phyloP scores from a whole-genome alignment of 2,888 invertebrate genomes.

The Pteria penguin region DNA sequence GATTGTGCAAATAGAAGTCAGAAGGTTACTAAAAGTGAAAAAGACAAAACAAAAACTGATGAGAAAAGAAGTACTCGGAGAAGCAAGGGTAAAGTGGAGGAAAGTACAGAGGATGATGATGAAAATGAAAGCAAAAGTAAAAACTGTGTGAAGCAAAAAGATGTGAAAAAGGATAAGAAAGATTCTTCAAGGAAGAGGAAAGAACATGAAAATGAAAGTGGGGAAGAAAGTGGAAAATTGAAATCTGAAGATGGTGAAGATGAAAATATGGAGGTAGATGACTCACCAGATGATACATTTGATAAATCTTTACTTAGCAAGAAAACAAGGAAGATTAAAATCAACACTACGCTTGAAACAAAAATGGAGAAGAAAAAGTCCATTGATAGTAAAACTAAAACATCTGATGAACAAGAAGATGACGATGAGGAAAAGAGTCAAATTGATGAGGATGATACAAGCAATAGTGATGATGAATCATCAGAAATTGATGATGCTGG shows the following conservation, averaged over 20 bases:
- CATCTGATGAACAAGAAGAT: conserved; percentile 20
- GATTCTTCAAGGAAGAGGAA: neutral
- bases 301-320: too few relatives aligned
- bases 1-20: neutral
- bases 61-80: conserved; percentile 10
- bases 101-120: conserved; percentile 14
- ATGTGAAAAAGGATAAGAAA: conserved; percentile 11
- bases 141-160: conserved; percentile 27
- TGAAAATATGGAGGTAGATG: conserved; percentile 34
- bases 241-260: conserved; percentile 24
- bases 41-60: conserved; percentile 3
- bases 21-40: neutral
- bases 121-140: conserved; percentile 23
- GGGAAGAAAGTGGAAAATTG: conserved; percentile 11
- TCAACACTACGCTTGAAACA: neutral
- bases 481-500: neutral
- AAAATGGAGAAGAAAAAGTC: conserved; percentile 22
- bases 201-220: conserved; percentile 8
- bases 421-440: conserved; percentile 23
- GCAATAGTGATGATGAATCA: neutral
- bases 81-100: conserved; percentile 19
- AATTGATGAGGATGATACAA: neutral
- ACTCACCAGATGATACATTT: conserved; percentile 16
- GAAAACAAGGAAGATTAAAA: conserved; percentile 10
- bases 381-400: conserved; percentile 8